Percentiles rank a stretch among this genome's conserved stretches.
Evolutionary conservation across 2,113 vertebrate species (phyloP).

Genomic region (Tapirus terrestris): DNA sequence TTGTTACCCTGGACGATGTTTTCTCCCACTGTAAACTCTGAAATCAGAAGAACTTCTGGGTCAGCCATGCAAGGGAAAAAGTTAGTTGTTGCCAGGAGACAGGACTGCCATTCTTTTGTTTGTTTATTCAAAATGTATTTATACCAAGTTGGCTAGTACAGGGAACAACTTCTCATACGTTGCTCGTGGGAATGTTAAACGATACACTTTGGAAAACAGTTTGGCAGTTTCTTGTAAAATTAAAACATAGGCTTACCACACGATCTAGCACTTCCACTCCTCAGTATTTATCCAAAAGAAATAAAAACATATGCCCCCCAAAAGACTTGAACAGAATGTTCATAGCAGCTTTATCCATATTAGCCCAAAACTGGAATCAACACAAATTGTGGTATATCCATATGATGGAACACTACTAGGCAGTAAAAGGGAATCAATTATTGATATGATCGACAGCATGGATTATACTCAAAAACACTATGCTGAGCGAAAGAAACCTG

Average conservation of each 20-base stretch:
- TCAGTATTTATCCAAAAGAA: conserved; percentile 2
- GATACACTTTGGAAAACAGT: background rate
- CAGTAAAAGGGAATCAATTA: background rate
- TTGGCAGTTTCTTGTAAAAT: background rate
- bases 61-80: background rate
- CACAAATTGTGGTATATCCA: background rate
- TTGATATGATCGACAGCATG: background rate
- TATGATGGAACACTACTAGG: background rate
- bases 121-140: conserved; percentile 57
- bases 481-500: background rate
- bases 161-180: background rate
- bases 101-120: background rate
- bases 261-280: background rate
- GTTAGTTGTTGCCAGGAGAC: background rate
- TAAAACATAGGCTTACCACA: conserved; percentile 13
- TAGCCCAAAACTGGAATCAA: background rate
- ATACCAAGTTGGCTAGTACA: background rate
- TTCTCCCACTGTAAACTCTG: background rate
- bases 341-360: background rate
- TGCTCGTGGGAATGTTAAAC: background rate
- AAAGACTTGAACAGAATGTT: background rate
- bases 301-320: background rate
- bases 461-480: background rate
- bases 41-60: conserved; percentile 43
- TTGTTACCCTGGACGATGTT: background rate